Evolutionary conservation across 2,113 vertebrate species (phyloP).

Genomic region (Podocnemis expansa): DNA sequence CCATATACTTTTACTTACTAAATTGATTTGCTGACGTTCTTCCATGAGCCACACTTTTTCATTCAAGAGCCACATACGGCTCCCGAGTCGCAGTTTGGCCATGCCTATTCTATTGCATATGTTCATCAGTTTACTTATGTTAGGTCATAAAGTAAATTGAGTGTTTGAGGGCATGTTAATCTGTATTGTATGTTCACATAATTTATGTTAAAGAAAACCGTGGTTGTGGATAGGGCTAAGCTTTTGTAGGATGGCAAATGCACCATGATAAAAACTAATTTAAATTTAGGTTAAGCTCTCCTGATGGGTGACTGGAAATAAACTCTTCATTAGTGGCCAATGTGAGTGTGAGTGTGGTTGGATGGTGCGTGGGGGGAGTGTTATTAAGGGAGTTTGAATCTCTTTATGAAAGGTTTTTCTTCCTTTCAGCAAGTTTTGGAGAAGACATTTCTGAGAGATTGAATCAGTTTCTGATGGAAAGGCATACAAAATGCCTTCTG

Average conservation of each 20-base stretch:
- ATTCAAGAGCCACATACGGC: too few relatives aligned
- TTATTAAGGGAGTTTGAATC: conserved; percentile 59
- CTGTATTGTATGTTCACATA: not conserved
- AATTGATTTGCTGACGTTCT: too few relatives aligned
- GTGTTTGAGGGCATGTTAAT: not conserved
- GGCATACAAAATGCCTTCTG: conserved; percentile 37
- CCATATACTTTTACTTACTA: too few relatives aligned
- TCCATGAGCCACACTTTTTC: too few relatives aligned
- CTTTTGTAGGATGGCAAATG: not conserved
- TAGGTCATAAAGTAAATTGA: not conserved
- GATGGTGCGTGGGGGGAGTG: not conserved
- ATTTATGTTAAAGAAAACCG: not conserved
- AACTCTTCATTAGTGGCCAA: conserved; percentile 54
- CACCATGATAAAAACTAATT: conserved; percentile 31
- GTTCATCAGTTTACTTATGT: conserved; percentile 3
- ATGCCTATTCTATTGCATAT: too few relatives aligned
- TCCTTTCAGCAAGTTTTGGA: conserved; percentile 56
- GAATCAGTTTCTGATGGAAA: conserved; percentile 63
- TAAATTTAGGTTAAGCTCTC: conserved; percentile 40
- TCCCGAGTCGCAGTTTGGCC: too few relatives aligned
- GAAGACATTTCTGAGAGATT: conserved; percentile 62
- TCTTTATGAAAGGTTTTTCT: conserved; percentile 31
- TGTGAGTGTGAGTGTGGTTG: not conserved
- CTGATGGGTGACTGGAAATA: conserved; percentile 49
- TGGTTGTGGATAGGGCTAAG: not conserved